These are phyloP conservation scores for Hipposideros larvatus DNA, from an alignment of 2,797 vertebrate genomes.

Conservation along the genomic window DNA sequence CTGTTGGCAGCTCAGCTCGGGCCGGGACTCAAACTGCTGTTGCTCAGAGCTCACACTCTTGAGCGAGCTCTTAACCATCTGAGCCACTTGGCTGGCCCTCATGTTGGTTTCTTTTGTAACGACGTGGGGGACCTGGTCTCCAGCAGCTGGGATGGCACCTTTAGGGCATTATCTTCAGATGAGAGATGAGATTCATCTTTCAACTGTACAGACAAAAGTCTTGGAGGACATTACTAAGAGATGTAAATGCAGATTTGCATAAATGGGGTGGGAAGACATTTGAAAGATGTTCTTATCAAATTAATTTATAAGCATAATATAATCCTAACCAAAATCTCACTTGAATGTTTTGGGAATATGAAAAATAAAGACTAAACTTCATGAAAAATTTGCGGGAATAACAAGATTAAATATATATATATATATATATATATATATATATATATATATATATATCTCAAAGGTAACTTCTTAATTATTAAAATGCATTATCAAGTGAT, in stretches of 20 bases:
- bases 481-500: conserved; percentile 23
- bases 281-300: conserved; percentile 39
- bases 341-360: neutral
- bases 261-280: neutral
- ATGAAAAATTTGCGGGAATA: conserved; percentile 20
- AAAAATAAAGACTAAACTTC: conserved; percentile 50
- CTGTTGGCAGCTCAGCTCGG: too few species aligned
- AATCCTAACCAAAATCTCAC: conserved; percentile 7
- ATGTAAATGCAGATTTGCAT: conserved; percentile 30
- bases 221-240: neutral
- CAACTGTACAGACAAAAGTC: neutral
- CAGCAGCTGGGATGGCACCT: neutral
- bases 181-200: neutral
- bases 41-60: too few species aligned
- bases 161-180: neutral
- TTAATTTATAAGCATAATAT: neutral
- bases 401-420: neutral
- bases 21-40: too few species aligned
- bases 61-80: too few species aligned
- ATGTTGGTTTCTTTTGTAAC: neutral
- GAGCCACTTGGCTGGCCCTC: too few species aligned
- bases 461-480: neutral
- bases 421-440: too few species aligned
- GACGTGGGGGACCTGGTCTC: neutral
- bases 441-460: neutral